Conservation (phyloP, 1,140 invertebrate genomes). For the Trissolcus basalis region DNA sequence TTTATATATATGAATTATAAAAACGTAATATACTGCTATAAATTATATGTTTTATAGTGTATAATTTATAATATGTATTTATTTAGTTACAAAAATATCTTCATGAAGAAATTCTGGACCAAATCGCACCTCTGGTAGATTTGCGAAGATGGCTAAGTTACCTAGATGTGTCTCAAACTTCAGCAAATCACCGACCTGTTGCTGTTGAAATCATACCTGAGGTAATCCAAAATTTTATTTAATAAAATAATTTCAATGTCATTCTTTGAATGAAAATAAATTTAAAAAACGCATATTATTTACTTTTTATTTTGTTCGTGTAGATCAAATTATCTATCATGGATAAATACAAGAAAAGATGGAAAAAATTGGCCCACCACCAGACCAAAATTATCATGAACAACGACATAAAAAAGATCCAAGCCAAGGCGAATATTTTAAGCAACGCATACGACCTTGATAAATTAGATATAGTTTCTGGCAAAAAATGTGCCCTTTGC, state of each 20-base stretch:
- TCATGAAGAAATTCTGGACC: slow-evolving; percentile 82
- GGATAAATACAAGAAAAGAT: slow-evolving; percentile 74
- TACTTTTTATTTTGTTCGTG: background rate
- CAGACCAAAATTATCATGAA: slow-evolving; percentile 77
- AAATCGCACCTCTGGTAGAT: slow-evolving; percentile 84
- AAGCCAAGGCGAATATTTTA: slow-evolving; percentile 75
- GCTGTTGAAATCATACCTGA: slow-evolving; percentile 79
- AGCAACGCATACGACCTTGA: slow-evolving; percentile 75
- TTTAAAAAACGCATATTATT: background rate
- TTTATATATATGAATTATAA: too few relatives aligned
- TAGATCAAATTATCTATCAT: slow-evolving; percentile 75
- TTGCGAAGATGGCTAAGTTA: slow-evolving; percentile 83
- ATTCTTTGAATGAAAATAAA: background rate
- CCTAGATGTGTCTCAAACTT: slow-evolving; percentile 67
- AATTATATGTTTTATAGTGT: too few relatives aligned
- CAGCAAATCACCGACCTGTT: slow-evolving; percentile 65
- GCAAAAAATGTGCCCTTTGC: slow-evolving; percentile 72
- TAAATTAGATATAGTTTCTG: slow-evolving; percentile 68
- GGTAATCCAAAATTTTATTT: slow-evolving; percentile 65
- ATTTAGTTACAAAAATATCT: slow-evolving; percentile 79
- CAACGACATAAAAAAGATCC: slow-evolving; percentile 74
- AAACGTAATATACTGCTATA: too few relatives aligned
- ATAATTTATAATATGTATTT: background rate
- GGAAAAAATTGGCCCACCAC: slow-evolving; percentile 78
- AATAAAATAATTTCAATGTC: too few relatives aligned